phyloP scores from a whole-genome alignment of 2,113 vertebrate genomes.

The Macaca nemestrina region DNA sequence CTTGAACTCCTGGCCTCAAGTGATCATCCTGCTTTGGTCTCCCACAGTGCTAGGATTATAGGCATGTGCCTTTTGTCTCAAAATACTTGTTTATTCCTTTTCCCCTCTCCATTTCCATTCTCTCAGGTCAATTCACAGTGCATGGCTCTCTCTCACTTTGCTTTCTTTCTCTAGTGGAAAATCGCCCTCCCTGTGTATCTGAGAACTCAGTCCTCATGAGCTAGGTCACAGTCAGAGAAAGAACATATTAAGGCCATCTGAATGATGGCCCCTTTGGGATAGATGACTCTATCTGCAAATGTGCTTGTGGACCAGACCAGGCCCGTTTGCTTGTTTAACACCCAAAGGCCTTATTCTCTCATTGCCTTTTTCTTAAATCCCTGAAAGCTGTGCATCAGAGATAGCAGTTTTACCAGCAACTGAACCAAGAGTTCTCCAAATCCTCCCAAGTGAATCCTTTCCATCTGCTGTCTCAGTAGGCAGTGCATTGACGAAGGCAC shows the following conservation, averaged over 20 bases:
- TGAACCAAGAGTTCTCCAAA: not conserved
- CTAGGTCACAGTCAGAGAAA: not conserved
- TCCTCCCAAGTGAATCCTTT: not conserved
- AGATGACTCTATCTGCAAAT: not conserved
- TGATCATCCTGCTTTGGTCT: not conserved
- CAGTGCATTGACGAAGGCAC: not conserved
- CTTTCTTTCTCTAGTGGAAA: not conserved
- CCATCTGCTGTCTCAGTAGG: not conserved
- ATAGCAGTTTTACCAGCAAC: not conserved
- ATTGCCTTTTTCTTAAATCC: not conserved
- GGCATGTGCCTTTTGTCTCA: not conserved
- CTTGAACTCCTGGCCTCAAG: not conserved
- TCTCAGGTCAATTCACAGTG: not conserved
- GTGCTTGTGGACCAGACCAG: not conserved
- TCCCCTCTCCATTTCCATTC: not conserved
- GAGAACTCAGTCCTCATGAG: not conserved
- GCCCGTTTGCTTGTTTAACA: not conserved
- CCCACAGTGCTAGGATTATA: not conserved
- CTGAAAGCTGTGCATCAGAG: not conserved
- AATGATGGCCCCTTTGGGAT: not conserved
- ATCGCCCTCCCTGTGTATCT: not conserved
- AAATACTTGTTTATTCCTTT: not conserved
- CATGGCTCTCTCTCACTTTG: not conserved
- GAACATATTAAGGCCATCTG: not conserved
- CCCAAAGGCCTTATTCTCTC: not conserved